Evolutionary conservation across 2,797 vertebrate genomes (phyloP).

Genomic region (Sternarchorhynchus goeldii): DNA sequence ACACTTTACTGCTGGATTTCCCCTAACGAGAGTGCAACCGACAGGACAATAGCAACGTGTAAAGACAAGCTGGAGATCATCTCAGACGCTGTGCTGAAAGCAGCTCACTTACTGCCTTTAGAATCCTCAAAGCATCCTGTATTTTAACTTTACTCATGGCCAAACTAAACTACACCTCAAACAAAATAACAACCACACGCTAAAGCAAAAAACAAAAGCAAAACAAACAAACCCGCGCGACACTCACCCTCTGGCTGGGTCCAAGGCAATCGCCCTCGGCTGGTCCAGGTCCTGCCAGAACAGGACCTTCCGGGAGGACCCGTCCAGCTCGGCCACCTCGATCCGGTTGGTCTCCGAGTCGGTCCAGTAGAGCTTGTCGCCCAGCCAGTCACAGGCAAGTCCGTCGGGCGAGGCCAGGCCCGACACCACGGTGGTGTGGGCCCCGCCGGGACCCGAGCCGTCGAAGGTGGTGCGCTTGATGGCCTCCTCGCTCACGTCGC

Average conservation of each 20-base stretch:
- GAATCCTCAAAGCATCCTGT: too few species aligned
- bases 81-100: not conserved
- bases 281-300: conserved; percentile 99
- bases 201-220: too few species aligned
- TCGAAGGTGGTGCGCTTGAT: conserved; percentile 91
- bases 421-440: conserved; percentile 85
- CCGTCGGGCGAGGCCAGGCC: conserved; percentile 93
- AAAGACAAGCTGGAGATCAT: not conserved
- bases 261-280: conserved; percentile 93
- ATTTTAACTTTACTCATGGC: too few species aligned
- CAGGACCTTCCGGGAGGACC: conserved; percentile 88
- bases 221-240: not conserved
- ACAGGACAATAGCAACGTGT: not conserved
- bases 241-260: conserved; percentile 93
- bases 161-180: not conserved
- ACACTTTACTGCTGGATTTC: not conserved
- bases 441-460: conserved; percentile 71
- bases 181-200: not conserved
- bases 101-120: too few species aligned
- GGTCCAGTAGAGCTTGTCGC: conserved; percentile 95
- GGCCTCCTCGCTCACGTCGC: conserved; percentile 96
- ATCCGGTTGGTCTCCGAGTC: conserved; percentile 97
- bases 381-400: conserved; percentile 95
- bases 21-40: not conserved
- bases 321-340: conserved; percentile 93